phyloP scores from a whole-genome alignment of 2,797 vertebrate genomes.

The Sebastes kiyomatsui region DNA sequence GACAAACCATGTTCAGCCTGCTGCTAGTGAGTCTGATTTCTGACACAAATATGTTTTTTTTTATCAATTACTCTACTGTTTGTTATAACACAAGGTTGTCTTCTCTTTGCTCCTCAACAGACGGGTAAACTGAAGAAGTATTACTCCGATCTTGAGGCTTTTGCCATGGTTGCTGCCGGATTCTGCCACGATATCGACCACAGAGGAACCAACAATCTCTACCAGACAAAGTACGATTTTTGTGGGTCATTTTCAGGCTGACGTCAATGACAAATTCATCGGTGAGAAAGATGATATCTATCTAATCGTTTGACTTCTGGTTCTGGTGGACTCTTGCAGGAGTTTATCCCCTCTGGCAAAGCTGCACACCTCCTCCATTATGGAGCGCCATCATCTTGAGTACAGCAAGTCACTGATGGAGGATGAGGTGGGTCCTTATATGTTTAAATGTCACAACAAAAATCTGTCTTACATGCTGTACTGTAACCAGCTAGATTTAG shows the following conservation, averaged over 20 bases:
- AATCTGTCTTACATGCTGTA: not conserved
- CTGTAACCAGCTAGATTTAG: not conserved
- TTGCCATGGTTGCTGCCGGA: conserved; percentile 94
- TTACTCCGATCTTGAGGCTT: conserved; percentile 93
- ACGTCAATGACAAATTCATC: not conserved
- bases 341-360: conserved; percentile 90
- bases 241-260: not conserved
- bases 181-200: conserved; percentile 98
- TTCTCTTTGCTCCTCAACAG: conserved; percentile 65
- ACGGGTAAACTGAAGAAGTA: conserved; percentile 95
- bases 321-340: conserved; percentile 65
- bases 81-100: not conserved
- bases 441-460: not conserved
- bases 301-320: not conserved
- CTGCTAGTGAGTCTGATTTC: conserved; percentile 81
- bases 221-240: conserved; percentile 89
- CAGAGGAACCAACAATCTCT: conserved; percentile 96
- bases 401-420: conserved; percentile 93
- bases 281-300: not conserved
- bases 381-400: conserved; percentile 93
- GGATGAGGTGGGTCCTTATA: conserved; percentile 83
- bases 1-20: conserved; percentile 95
- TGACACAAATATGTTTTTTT: not conserved
- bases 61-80: not conserved
- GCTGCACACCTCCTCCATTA: conserved; percentile 90